Conservation (phyloP, 2,113 vertebrate species). For the Pteropus alecto region DNA sequence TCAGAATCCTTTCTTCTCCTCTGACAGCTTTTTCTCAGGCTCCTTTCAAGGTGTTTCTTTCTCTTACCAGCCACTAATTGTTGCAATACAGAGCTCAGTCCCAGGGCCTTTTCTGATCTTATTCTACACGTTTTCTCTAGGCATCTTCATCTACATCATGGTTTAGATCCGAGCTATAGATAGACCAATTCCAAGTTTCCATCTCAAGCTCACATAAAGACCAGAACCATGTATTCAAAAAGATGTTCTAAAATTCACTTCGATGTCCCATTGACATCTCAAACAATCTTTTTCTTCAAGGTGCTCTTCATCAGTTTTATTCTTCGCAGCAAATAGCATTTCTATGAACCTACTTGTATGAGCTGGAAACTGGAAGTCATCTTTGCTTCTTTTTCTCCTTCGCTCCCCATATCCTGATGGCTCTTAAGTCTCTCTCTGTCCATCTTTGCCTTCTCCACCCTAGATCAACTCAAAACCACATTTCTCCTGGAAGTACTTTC, state of each 20-base stretch:
- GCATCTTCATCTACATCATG: background rate
- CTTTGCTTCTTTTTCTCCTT: background rate
- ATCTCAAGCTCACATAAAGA: background rate
- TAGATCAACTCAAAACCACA: background rate
- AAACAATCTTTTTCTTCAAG: background rate
- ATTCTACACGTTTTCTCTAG: background rate
- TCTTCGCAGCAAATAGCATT: background rate
- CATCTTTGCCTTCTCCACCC: background rate
- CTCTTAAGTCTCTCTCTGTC: background rate
- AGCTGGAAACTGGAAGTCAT: background rate
- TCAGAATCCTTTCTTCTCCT: background rate
- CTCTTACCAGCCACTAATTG: background rate
- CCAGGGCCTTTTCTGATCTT: background rate
- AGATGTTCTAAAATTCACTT: background rate
- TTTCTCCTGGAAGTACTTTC: background rate
- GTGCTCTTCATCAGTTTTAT: background rate
- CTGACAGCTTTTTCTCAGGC: background rate
- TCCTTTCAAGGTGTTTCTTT: background rate
- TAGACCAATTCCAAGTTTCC: background rate
- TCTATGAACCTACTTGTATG: background rate
- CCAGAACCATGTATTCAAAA: background rate
- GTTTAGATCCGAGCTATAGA: background rate
- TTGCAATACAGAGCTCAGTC: background rate
- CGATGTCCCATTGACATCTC: background rate
- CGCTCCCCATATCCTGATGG: background rate